phyloP scores from a whole-genome alignment of 1,140 invertebrate genomes.

The Probaryconus sp. region DNA sequence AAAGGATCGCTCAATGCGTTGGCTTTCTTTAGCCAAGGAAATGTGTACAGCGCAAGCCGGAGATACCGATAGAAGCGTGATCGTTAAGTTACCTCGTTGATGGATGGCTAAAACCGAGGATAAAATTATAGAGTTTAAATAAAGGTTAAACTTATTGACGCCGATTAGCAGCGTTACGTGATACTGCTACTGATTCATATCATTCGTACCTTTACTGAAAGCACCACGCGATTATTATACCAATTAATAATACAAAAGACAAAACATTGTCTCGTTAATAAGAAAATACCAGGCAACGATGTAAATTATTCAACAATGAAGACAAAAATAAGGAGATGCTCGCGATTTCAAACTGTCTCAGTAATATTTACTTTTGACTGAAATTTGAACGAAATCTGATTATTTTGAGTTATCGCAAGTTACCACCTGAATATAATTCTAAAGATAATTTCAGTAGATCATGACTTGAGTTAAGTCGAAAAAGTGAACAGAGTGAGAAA shows the following conservation, averaged over 20 bases:
- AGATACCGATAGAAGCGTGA: constrained; percentile 44
- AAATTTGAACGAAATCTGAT: too few relatives aligned
- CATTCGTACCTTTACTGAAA: constrained; percentile 14
- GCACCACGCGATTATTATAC: constrained; percentile 34
- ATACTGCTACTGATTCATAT: constrained; percentile 52
- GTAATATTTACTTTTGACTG: too few relatives aligned
- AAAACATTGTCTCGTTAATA: too few relatives aligned
- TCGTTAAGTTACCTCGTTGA: constrained; percentile 52
- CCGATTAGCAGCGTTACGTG: constrained; percentile 62
- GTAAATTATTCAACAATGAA: too few relatives aligned
- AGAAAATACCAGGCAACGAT: too few relatives aligned
- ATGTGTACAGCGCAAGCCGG: constrained; percentile 13
- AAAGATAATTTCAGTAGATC: too few relatives aligned
- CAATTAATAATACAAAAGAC: too few relatives aligned
- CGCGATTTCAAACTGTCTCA: too few relatives aligned
- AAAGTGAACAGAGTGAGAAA: constrained; percentile 18
- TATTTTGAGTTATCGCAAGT: too few relatives aligned
- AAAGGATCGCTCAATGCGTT: constrained; percentile 47
- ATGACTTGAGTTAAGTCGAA: constrained; percentile 7
- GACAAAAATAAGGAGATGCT: too few relatives aligned
- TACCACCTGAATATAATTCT: too few relatives aligned
- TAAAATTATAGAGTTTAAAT: constrained; percentile 64
- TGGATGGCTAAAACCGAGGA: constrained; percentile 49
- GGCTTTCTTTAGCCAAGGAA: constrained; percentile 43
- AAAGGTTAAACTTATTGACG: constrained; percentile 64